Percentiles rank a stretch among this genome's conserved stretches.
Evolutionary conservation across 2,113 vertebrate genomes (phyloP).

Genomic region (Dasyornis broadbenti): DNA sequence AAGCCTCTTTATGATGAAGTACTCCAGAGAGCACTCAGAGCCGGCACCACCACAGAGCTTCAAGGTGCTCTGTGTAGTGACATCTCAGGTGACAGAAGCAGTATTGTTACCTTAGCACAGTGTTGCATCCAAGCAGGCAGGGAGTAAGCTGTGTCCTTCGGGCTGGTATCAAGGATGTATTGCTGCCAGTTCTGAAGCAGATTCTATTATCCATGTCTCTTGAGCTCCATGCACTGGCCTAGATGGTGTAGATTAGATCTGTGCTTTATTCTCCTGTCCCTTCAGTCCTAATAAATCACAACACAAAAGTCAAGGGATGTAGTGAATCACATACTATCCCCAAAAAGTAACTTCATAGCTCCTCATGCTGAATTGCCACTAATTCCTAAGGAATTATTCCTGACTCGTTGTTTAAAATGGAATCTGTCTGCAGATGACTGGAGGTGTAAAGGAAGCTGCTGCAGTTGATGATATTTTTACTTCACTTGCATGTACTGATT

Average conservation of each 20-base stretch:
- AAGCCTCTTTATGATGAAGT: rapidly evolving
- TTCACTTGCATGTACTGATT: background rate
- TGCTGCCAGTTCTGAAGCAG: background rate
- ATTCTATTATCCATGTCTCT: background rate
- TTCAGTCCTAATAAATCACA: background rate
- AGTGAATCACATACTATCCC: rapidly evolving
- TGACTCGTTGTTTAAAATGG: background rate
- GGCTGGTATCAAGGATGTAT: background rate
- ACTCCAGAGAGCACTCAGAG: background rate
- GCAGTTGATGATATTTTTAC: background rate
- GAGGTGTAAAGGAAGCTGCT: background rate
- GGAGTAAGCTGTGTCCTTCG: background rate
- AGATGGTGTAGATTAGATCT: background rate
- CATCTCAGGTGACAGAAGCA: background rate
- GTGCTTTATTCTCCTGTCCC: background rate
- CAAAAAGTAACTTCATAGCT: background rate
- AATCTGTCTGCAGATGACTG: background rate
- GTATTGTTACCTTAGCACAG: background rate
- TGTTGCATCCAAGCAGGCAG: background rate
- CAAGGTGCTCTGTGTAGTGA: background rate
- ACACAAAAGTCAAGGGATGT: background rate
- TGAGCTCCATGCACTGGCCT: background rate
- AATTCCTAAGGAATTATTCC: background rate
- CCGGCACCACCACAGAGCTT: background rate
- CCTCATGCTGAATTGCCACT: background rate